Evolutionary conservation across 1,140 invertebrate genomes (phyloP).

Genomic region (Colletes gigas): DNA sequence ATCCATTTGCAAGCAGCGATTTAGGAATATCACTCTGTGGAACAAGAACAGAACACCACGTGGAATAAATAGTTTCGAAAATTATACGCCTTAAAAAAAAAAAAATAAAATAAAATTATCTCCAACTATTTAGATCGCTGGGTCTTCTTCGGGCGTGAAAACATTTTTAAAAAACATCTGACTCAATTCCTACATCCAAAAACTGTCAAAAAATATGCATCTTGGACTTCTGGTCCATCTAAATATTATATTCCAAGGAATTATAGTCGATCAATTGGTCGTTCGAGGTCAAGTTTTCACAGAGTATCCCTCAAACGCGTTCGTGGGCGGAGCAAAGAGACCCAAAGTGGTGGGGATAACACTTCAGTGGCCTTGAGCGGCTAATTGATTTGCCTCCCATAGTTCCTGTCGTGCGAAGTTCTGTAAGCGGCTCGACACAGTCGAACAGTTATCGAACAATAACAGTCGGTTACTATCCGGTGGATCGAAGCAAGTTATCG

Average conservation of each 20-base stretch:
- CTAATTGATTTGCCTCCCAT: not conserved
- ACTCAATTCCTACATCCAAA: no score
- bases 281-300: not conserved
- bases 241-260: no score
- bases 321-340: not conserved
- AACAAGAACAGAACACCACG: not conserved
- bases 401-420: no score
- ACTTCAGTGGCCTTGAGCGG: not conserved
- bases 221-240: no score
- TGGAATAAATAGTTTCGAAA: not conserved
- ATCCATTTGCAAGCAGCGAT: slow-evolving; percentile 81
- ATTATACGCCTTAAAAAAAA: no score
- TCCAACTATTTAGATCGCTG: not conserved
- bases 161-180: no score
- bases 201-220: no score
- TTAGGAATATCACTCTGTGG: slow-evolving; percentile 67
- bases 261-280: not conserved
- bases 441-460: not conserved
- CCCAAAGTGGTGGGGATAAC: no score
- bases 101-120: not conserved
- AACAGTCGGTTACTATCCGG: no score
- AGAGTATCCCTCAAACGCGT: no score
- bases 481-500: not conserved
- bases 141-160: no score
- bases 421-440: no score